These are phyloP conservation scores for Mormyrops attenuatus DNA, from an alignment of 2,797 vertebrate genomes.

Conservation along the genomic window DNA sequence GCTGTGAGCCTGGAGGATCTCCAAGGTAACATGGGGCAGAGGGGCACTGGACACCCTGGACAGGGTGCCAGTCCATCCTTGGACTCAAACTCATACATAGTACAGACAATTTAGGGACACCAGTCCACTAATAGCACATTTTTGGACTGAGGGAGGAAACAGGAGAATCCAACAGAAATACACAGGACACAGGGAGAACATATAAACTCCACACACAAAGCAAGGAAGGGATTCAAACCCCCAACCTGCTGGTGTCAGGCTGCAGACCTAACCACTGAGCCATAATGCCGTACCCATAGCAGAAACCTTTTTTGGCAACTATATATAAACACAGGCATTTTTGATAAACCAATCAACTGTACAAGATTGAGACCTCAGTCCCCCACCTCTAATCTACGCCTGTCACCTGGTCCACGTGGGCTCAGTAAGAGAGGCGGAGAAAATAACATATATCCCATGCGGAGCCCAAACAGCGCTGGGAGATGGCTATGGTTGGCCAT, in stretches of 20 bases:
- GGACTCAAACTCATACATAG: not conserved
- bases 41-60: not conserved
- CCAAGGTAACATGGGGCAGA: not conserved
- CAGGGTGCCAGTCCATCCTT: not conserved
- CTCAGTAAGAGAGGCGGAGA: not conserved
- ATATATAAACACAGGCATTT: not conserved
- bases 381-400: not conserved
- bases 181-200: not conserved
- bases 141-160: not conserved
- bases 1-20: not conserved
- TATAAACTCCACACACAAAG: not conserved
- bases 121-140: not conserved
- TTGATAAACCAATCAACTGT: not conserved
- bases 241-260: not conserved
- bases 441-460: not conserved
- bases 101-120: not conserved
- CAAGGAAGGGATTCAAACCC: not conserved
- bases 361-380: not conserved
- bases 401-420: not conserved
- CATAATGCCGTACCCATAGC: not conserved
- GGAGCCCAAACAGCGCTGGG: not conserved
- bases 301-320: not conserved
- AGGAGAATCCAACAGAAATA: not conserved
- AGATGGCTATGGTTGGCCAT: not conserved
- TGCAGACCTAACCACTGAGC: not conserved